Base-by-base conservation (phyloP, 2,888 invertebrate genomes). In the Drosophila flavopinicola region DNA sequence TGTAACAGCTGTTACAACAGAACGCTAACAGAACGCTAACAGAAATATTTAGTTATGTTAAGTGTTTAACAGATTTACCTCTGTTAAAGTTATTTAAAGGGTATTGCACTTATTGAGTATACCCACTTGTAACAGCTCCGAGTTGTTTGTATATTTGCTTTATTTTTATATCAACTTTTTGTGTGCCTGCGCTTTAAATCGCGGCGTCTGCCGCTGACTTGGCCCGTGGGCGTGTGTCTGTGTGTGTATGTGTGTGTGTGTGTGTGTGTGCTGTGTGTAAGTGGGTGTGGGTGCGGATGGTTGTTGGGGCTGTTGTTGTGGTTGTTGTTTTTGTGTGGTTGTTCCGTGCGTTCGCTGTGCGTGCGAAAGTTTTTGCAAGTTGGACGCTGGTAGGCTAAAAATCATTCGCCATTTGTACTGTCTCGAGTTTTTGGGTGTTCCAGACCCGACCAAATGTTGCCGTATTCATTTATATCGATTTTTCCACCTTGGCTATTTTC, bases 381-480 rank as follows among this genome's bases (percentile, higher is more conserved):
- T 85, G 66, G 61, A 59, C 65, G 23, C 30, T 58, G 58, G 61
- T 57, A 60, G 78, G 66, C 66, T 71, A 73, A 78, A 72, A 67
- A 82, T 51, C 53, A 57, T 67, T 72, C 54, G 59, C 52, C 64
- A 75, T 70, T 78, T 70, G 54, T 64, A 42, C 68, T 76, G 76
- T 76, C 59, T 72, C 68, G 58, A 65, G 57, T 65, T 49, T 71
- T 73, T 60, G 65, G 65, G 27, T 69, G 61, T 58, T 61, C 33
- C 63, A 65, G 54, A 42, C 27, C 56, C 60, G 30, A 72, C 69
- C 75, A 75, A 82, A 82, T 85, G 79, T 76, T 76, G 66, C 83
- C 72, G 66, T 79, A 85, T 85, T 85, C 84, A 75, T 79, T 82
- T 85, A 71, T 85, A 82, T 82, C 74, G 82, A 82, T 82, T 82